These are phyloP conservation scores for Caerostris extrusa DNA, from an alignment of 1,140 invertebrate species.

Conservation along the genomic window DNA sequence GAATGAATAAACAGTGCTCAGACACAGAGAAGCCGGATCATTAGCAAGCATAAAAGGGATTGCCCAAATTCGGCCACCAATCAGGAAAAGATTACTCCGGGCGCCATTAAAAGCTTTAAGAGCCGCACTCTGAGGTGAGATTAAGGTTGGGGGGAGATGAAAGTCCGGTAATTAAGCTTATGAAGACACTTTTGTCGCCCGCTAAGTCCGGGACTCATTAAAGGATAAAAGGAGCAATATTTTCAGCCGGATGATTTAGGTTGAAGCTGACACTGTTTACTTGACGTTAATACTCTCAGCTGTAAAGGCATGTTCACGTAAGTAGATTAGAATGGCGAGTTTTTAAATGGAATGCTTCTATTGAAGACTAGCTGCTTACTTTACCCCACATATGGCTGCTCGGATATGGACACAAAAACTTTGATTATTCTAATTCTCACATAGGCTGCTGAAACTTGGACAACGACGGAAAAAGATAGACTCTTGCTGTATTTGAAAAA, in stretches of 20 bases:
- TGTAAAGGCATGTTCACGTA: neutral
- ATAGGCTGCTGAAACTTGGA: too few species aligned
- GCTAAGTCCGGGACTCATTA: neutral
- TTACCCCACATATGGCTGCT: too few species aligned
- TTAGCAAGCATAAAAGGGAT: neutral
- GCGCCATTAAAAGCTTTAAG: neutral
- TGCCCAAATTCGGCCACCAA: neutral
- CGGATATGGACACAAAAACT: too few species aligned
- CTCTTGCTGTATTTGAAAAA: too few species aligned
- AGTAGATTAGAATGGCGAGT: too few species aligned
- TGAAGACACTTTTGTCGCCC: neutral
- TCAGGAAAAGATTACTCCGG: slow-evolving; percentile 8
- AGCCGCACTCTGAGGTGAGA: neutral
- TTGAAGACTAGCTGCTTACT: too few species aligned
- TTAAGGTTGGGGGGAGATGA: neutral
- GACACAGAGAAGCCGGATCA: neutral
- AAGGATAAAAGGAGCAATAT: neutral
- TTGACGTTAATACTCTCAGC: neutral
- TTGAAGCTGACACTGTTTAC: neutral
- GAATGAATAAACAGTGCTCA: too few species aligned
- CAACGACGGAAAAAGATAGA: too few species aligned
- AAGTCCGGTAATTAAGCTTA: slow-evolving; percentile 2
- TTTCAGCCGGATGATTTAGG: neutral
- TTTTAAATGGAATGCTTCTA: too few species aligned
- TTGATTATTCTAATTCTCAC: too few species aligned